Evolutionary conservation across 1,140 invertebrate species (phyloP), one percentile per base, ranked within the genome.

Genomic region (Drosophila tani): DNA sequence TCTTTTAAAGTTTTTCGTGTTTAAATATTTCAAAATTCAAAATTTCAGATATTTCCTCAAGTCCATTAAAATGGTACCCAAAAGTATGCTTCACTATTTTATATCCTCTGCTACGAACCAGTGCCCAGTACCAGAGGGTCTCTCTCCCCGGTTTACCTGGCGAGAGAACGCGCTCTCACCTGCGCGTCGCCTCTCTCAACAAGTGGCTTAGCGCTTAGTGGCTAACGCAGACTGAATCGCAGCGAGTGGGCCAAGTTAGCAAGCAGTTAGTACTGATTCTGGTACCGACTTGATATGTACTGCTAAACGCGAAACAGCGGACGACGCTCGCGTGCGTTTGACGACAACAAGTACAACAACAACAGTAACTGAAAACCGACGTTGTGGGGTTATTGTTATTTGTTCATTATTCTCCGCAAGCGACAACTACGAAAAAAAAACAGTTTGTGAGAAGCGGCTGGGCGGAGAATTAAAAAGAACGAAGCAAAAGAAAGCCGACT

Each of bases 211-310:
- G 76, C 81, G 53, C 71, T 77, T 56, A 56, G 43, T 35, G 60
- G 81, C 81, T 76, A 83, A 83, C 78, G 40, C 40, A 41, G 40
- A 41, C 51, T 38, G 53, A 55, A 19, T 40, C 14, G 3, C 29
- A 14, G 45, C 60, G 38, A 58, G 38, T 56, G 46, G 49, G 66
- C 66, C 38, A 81, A 60, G 75, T 83, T 78, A 82, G 81, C 63
- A 77, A 83, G 55, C 55, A 76, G 81, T 83, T 86, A 86, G 79
- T 86, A 77, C 63, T 81, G 78, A 65, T 55, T 87, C 74, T 73
- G 78, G 64, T 66, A 67, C 64, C 64, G 41, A 63, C 63, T 56
- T 81, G 75, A 77, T 76, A 82, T 77, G 80, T 76, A 73, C 69
- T 73, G 80, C 69, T 77, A 83, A 79, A 59, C 80, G 60, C 80